Evolutionary conservation across 2,113 vertebrate genomes (phyloP).

Genomic region (Trichechus manatus): DNA sequence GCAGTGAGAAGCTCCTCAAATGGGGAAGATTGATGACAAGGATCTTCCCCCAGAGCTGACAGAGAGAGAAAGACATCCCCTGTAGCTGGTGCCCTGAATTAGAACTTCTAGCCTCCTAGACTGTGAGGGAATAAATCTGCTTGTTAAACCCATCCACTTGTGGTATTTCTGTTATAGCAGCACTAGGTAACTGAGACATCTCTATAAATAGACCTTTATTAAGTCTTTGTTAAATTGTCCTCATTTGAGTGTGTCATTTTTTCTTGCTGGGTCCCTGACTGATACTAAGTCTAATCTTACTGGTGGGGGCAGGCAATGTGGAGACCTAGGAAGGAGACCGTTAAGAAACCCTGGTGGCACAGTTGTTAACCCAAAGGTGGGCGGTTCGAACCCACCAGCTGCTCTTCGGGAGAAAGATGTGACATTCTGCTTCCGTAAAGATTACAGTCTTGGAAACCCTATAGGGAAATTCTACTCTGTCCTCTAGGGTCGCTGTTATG

Average conservation of each 20-base stretch:
- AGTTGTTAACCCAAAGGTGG: not conserved
- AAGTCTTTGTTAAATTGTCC: not conserved
- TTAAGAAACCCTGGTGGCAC: not conserved
- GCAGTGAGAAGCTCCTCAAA: too few species aligned
- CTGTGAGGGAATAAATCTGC: too few species aligned
- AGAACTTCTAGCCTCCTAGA: too few species aligned
- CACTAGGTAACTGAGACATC: too few species aligned
- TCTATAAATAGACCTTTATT: not conserved
- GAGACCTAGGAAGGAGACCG: not conserved
- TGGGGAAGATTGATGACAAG: too few species aligned
- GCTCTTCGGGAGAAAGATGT: not conserved
- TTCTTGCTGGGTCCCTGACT: not conserved
- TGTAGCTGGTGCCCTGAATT: too few species aligned
- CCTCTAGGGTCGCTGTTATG: too few species aligned
- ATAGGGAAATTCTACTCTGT: too few species aligned
- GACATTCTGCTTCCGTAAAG: not conserved
- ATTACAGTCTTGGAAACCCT: not conserved
- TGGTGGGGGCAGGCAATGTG: not conserved
- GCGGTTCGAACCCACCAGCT: not conserved
- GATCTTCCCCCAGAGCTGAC: too few species aligned
- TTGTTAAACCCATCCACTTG: too few species aligned
- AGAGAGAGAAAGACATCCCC: too few species aligned
- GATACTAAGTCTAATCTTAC: not conserved
- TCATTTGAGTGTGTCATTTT: not conserved
- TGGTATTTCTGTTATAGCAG: too few species aligned